Evolutionary conservation across 2,113 vertebrate genomes (phyloP).

Genomic region (Gambusia affinis): DNA sequence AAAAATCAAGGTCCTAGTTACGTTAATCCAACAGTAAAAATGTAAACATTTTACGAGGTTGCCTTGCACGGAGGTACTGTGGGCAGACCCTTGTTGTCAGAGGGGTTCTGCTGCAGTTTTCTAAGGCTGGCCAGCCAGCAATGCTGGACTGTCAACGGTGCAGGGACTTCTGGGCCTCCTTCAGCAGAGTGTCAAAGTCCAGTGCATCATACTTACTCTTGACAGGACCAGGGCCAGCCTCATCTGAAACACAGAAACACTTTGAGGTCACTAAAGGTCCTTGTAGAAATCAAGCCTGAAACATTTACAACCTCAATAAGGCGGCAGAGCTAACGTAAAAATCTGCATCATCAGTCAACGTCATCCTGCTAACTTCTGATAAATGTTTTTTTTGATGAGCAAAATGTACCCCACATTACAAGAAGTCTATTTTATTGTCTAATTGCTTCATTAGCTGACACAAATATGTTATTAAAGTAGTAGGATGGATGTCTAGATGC

Average conservation of each 20-base stretch:
- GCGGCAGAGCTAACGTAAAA: no score
- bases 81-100: conserved; percentile 42
- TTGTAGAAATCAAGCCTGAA: background rate
- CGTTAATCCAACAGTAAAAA: conserved; percentile 91
- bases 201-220: conserved; percentile 98
- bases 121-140: conserved; percentile 64
- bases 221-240: conserved; percentile 85
- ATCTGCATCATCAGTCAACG: no score
- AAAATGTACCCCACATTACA: no score
- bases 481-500: no score
- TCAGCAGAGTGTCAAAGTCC: conserved; percentile 99
- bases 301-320: background rate
- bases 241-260: conserved; percentile 72
- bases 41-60: conserved; percentile 98
- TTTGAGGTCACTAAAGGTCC: background rate
- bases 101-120: conserved; percentile 57
- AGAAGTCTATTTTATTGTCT: no score
- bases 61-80: conserved; percentile 94
- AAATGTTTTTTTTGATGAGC: no score
- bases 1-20: conserved; percentile 71
- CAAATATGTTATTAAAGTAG: no score
- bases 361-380: no score
- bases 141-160: conserved; percentile 88
- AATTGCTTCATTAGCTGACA: no score
- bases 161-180: conserved; percentile 97